Conservation (phyloP, 2,888 invertebrate genomes). For the Cosmopolites sordidus region DNA sequence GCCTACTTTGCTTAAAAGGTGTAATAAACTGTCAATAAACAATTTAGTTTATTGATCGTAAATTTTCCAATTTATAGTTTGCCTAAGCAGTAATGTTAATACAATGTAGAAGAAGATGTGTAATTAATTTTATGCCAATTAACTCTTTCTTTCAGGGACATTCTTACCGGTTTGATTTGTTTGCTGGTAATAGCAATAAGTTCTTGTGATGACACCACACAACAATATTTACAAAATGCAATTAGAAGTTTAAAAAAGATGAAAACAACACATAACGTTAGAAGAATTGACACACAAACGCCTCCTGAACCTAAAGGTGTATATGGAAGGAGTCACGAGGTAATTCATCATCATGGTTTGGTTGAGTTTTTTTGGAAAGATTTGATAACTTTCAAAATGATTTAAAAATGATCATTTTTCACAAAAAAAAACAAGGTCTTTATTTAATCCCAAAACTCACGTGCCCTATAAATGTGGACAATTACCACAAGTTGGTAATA, state of each 20-base stretch:
- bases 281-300: slow-evolving; percentile 31
- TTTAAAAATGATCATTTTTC: too few species aligned
- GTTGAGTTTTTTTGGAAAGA: too few species aligned
- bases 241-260: slow-evolving; percentile 39
- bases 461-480: too few species aligned
- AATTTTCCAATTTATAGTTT: background rate
- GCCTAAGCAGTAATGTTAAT: background rate
- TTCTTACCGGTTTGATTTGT: slow-evolving; percentile 15
- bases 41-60: too few species aligned
- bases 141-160: slow-evolving; percentile 8
- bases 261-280: slow-evolving; percentile 34
- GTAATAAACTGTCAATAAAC: background rate
- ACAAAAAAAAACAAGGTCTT: too few species aligned
- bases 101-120: background rate
- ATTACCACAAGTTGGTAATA: too few species aligned
- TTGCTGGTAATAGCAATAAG: slow-evolving; percentile 11
- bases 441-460: too few species aligned
- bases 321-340: slow-evolving; percentile 17
- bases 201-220: slow-evolving; percentile 19
- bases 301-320: slow-evolving; percentile 1
- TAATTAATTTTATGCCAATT: background rate
- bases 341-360: too few species aligned
- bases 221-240: slow-evolving; percentile 40
- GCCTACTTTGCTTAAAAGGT: background rate
- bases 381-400: too few species aligned